Evolutionary conservation across 2,797 vertebrate genomes (phyloP).

Genomic region (Acanthurus leucopareius): DNA sequence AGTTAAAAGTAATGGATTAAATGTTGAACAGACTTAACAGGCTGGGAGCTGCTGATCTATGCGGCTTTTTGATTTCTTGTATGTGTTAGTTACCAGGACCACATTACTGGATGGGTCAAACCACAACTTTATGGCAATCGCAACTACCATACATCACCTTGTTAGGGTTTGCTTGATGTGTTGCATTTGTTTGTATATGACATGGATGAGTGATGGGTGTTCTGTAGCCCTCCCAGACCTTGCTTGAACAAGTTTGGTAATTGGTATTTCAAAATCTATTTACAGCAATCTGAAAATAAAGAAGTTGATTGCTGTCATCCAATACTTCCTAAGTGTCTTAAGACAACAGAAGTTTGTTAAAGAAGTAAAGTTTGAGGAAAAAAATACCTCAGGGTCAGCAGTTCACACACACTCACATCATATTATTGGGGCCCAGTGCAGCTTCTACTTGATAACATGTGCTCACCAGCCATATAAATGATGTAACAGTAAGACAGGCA

Average conservation of each 20-base stretch:
- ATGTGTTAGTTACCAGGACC: too few relatives aligned
- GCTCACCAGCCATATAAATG: not conserved
- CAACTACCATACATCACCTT: not conserved
- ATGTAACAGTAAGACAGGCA: not conserved
- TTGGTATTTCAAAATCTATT: constrained; percentile 10
- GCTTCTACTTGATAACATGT: not conserved
- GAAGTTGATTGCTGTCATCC: not conserved
- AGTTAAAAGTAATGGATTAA: too few relatives aligned
- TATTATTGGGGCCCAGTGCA: not conserved
- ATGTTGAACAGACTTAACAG: not conserved
- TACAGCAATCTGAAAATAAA: constrained; percentile 16
- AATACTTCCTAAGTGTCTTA: not conserved
- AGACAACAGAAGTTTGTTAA: not conserved
- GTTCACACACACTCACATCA: not conserved
- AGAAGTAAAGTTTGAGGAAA: not conserved
- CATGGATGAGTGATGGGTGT: too few relatives aligned
- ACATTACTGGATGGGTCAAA: not conserved
- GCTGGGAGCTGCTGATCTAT: not conserved
- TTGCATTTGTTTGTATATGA: not conserved
- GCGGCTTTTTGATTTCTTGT: not conserved
- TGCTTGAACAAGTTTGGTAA: not conserved
- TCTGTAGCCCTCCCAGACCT: not conserved
- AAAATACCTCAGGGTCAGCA: not conserved
- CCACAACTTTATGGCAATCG: too few relatives aligned
- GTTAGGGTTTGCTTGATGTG: not conserved